Conservation (phyloP, 1,140 invertebrate species). For the Acromyrmex echinatior region DNA sequence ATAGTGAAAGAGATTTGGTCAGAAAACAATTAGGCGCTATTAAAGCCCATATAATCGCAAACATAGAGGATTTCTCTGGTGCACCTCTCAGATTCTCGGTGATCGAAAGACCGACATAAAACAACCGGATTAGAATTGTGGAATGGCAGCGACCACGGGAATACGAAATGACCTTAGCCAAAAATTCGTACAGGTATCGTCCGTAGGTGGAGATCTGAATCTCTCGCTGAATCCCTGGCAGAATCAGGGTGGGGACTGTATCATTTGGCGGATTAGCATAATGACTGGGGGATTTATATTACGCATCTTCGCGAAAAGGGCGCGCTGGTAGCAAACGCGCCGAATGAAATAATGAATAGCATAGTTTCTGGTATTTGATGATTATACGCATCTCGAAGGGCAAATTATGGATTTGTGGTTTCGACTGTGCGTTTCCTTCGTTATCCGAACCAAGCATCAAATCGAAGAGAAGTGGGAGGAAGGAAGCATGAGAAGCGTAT, state of each 20-base stretch:
- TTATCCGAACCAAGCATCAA: neutral
- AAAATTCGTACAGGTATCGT: constrained; percentile 46
- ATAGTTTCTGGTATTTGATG: constrained; percentile 86
- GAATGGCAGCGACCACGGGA: constrained; percentile 33
- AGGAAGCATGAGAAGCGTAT: constrained; percentile 3
- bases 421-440: constrained; percentile 66
- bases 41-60: constrained; percentile 40
- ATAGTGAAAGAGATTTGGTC: neutral
- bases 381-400: constrained; percentile 85
- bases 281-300: constrained; percentile 86
- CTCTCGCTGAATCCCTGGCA: constrained; percentile 41
- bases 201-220: constrained; percentile 64
- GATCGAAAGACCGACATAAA: constrained; percentile 19
- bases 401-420: constrained; percentile 86
- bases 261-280: constrained; percentile 86
- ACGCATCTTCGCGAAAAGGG: constrained; percentile 72
- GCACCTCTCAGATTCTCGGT: neutral
- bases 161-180: constrained; percentile 24
- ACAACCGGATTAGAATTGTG: constrained; percentile 66
- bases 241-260: constrained; percentile 72
- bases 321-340: constrained; percentile 85
- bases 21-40: constrained; percentile 31
- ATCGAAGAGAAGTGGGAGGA: constrained; percentile 8
- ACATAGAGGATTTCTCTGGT: neutral
- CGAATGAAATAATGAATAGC: constrained; percentile 87